A percentile compares a stretch with the other conserved stretches of the same genome.
Conservation (phyloP, 2,888 invertebrate species). For the Cheiracanthium punctorium region DNA sequence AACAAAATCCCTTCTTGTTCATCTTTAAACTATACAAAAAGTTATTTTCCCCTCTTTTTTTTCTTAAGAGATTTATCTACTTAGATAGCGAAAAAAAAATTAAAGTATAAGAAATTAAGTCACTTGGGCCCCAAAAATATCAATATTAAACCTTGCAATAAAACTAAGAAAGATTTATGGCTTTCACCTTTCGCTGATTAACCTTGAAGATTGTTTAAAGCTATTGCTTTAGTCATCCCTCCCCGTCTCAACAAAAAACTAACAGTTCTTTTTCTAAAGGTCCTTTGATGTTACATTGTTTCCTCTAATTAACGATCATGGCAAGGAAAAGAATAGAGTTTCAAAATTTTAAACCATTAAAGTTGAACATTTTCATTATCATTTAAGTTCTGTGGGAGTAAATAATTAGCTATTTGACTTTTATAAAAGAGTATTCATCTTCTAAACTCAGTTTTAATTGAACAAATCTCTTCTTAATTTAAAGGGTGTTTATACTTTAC, state of each 20-base stretch:
- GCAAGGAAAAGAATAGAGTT: not conserved
- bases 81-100: no score
- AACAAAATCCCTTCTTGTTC: no score
- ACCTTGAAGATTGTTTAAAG: not conserved
- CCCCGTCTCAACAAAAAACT: not conserved
- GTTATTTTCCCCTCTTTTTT: no score
- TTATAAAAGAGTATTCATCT: not conserved
- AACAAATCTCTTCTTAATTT: not conserved
- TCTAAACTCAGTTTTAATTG: not conserved
- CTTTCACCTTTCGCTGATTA: not conserved
- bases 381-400: not conserved
- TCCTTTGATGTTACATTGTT: not conserved
- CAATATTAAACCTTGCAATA: not conserved
- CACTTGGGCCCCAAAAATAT: not conserved
- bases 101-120: no score
- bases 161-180: not conserved
- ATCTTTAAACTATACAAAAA: no score
- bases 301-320: not conserved
- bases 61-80: no score
- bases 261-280: not conserved
- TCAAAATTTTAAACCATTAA: not conserved
- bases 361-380: not conserved
- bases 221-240: not conserved
- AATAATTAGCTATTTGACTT: not conserved
- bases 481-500: not conserved